Conservation (phyloP, 2,113 vertebrate species). For the Catharus bicknelli region DNA sequence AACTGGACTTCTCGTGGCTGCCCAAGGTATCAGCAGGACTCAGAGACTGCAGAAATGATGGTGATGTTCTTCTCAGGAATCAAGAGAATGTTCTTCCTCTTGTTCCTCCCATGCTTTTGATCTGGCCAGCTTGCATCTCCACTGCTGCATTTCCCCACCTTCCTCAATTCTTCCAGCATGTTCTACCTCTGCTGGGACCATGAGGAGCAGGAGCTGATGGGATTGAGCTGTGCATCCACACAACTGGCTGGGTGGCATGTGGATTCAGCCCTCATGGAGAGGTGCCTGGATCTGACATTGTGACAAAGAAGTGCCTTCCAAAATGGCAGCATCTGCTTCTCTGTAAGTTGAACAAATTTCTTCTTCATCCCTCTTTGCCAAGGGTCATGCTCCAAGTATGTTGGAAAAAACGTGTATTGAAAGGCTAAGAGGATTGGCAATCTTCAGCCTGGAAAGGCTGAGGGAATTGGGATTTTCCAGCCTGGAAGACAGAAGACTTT, state of each 20-base stretch:
- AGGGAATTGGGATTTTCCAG: background rate
- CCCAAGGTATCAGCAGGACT: background rate
- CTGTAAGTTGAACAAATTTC: conserved; percentile 56
- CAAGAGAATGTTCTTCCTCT: background rate
- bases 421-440: background rate
- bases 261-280: conserved; percentile 72
- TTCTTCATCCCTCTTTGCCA: background rate
- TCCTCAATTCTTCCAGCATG: conserved; percentile 61
- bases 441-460: background rate
- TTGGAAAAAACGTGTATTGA: background rate
- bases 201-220: conserved; percentile 66
- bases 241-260: conserved; percentile 78
- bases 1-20: background rate
- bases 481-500: fast-evolving
- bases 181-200: conserved; percentile 76
- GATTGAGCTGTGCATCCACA: conserved; percentile 69
- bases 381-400: background rate
- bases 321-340: conserved; percentile 72
- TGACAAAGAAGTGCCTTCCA: conserved; percentile 75
- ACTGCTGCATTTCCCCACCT: conserved; percentile 67
- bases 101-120: background rate
- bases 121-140: background rate
- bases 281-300: conserved; percentile 73
- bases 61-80: background rate
- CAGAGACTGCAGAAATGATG: background rate